A percentile compares a stretch with the other conserved stretches of the same genome.
Conservation (phyloP, 2,797 vertebrate species). For the Ptychobarbus kaznakovi region DNA sequence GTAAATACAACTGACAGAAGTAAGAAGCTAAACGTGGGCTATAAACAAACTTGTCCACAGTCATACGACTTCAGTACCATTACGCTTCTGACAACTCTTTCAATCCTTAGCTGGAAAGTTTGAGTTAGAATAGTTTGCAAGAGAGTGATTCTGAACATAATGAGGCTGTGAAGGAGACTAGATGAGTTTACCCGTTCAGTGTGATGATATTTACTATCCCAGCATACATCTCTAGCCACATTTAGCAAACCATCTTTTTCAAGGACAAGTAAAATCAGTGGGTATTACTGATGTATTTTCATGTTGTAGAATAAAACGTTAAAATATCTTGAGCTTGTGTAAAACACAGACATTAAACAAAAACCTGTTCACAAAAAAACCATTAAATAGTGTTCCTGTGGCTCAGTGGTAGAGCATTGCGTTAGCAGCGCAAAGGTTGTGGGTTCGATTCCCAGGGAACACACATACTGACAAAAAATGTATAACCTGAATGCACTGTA, state of each 20-base stretch:
- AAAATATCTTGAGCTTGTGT: not conserved
- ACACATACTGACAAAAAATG: too few relatives aligned
- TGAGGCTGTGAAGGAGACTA: not conserved
- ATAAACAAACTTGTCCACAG: not conserved
- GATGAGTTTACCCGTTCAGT: not conserved
- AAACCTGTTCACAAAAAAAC: not conserved
- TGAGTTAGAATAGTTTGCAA: not conserved
- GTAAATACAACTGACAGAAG: not conserved
- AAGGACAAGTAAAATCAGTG: not conserved
- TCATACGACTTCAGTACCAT: not conserved
- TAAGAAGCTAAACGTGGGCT: too few relatives aligned
- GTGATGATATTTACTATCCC: not conserved
- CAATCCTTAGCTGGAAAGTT: not conserved
- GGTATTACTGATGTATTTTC: not conserved
- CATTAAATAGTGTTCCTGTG: too few relatives aligned
- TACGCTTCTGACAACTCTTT: not conserved
- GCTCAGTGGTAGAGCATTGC: too few relatives aligned
- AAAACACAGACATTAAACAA: not conserved
- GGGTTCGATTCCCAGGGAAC: too few relatives aligned
- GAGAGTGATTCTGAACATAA: not conserved
- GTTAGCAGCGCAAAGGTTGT: too few relatives aligned
- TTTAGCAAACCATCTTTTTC: not conserved
- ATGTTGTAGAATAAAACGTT: not conserved
- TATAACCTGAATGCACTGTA: too few relatives aligned
- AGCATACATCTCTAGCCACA: not conserved